Conservation (phyloP, 2,888 invertebrate genomes). For the Sinodicranocentrus sp. region DNA sequence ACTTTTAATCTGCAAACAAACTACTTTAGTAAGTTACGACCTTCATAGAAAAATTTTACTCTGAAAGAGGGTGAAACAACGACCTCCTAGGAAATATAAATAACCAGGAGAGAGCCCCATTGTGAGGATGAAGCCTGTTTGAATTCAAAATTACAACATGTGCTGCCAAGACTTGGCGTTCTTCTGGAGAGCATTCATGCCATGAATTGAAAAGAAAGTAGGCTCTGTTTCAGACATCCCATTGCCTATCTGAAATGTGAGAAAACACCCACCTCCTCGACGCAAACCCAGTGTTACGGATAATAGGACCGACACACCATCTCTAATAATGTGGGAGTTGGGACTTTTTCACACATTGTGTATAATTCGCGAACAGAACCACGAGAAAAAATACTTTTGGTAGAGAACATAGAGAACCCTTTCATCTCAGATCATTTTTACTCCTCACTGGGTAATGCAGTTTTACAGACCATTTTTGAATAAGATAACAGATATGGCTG, state of each 20-base stretch:
- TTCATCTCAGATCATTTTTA: conserved; percentile 42
- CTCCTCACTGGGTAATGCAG: background rate
- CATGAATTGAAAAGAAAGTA: background rate
- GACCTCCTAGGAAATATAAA: conserved; percentile 22
- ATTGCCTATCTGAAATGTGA: no score
- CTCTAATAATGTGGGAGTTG: no score
- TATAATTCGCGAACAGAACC: no score
- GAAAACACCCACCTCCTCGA: no score
- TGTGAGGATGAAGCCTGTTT: background rate
- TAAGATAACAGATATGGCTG: conserved; percentile 39
- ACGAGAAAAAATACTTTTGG: no score
- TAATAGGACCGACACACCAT: no score
- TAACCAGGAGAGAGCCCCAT: background rate
- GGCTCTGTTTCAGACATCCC: conserved; percentile 1
- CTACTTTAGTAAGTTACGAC: no score
- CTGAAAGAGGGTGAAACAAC: background rate
- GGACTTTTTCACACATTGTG: no score
- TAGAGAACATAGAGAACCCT: conserved; percentile 15
- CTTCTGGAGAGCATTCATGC: background rate
- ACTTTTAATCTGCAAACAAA: no score
- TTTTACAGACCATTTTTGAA: conserved; percentile 27
- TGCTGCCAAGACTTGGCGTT: background rate
- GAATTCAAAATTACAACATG: conserved; percentile 15
- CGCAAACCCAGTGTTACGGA: no score
- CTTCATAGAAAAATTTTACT: no score